Conservation (phyloP, 1,140 invertebrate genomes). For the Drosophila grimshawi region DNA sequence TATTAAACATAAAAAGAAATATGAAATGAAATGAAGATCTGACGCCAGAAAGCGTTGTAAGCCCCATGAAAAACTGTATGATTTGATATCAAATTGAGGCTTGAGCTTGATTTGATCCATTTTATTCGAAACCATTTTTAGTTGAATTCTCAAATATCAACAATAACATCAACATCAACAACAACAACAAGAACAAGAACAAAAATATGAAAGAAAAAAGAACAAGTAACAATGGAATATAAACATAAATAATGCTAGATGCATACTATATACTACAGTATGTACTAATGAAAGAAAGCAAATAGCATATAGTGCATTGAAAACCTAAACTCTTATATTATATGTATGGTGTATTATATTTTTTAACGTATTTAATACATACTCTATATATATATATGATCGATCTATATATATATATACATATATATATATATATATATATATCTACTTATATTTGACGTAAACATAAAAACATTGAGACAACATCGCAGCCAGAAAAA, state of each 20-base stretch:
- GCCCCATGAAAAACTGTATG: constrained; percentile 53
- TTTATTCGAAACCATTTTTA: constrained; percentile 43
- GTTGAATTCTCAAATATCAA: constrained; percentile 69
- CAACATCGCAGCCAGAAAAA: constrained; percentile 54
- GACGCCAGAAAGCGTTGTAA: constrained; percentile 18
- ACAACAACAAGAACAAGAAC: constrained; percentile 21
- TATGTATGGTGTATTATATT: constrained; percentile 83
- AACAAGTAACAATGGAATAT: constrained; percentile 12
- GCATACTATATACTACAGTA: constrained; percentile 30
- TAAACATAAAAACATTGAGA: constrained; percentile 41
- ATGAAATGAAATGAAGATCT: constrained; percentile 9
- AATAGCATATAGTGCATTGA: constrained; percentile 67
- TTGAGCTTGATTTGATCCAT: constrained; percentile 32
- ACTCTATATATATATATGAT: constrained; percentile 60
- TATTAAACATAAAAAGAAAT: constrained; percentile 19
- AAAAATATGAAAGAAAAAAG: background rate
- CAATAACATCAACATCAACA: constrained; percentile 40
- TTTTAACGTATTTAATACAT: constrained; percentile 80
- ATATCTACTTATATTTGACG: constrained; percentile 73
- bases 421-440: constrained; percentile 57
- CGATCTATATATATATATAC: constrained; percentile 61
- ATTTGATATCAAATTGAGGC: constrained; percentile 45
- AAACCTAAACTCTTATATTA: constrained; percentile 77
- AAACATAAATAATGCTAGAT: constrained; percentile 33
- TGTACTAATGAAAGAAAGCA: constrained; percentile 33